Evolutionary conservation across 2,888 invertebrate genomes (phyloP).

Genomic region (Amiota minor): DNA sequence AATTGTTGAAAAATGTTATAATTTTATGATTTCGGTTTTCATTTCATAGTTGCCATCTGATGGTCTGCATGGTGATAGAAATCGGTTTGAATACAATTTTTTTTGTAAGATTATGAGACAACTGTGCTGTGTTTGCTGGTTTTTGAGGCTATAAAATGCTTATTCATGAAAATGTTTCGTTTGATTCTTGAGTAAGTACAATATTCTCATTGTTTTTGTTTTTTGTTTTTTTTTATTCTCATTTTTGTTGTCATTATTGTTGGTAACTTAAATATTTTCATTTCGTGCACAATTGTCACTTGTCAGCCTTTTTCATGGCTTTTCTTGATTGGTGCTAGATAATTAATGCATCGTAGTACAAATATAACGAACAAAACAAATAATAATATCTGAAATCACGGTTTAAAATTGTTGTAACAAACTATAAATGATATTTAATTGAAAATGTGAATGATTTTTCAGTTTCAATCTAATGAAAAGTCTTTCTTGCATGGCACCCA

Average conservation of each 20-base stretch:
- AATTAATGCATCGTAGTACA: not conserved
- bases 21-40: conserved; percentile 4
- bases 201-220: not conserved
- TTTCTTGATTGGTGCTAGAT: not conserved
- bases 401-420: no score
- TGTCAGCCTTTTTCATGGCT: not conserved
- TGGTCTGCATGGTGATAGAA: no score
- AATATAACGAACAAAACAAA: no score
- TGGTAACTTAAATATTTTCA: not conserved
- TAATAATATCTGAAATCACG: no score
- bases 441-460: no score
- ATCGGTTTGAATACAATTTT: not conserved
- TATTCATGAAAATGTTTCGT: conserved; percentile 9
- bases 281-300: conserved; percentile 1
- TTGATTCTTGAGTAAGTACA: not conserved
- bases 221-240: no score
- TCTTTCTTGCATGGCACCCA: no score
- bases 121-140: not conserved
- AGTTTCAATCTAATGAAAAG: no score
- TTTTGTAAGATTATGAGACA: not conserved
- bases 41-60: no score
- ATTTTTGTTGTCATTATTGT: not conserved
- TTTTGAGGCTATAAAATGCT: conserved; percentile 7
- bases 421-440: no score
- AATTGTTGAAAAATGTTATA: not conserved